Evolutionary conservation across 2,888 invertebrate species (phyloP).

Genomic region (Entomobrya multifasciata): DNA sequence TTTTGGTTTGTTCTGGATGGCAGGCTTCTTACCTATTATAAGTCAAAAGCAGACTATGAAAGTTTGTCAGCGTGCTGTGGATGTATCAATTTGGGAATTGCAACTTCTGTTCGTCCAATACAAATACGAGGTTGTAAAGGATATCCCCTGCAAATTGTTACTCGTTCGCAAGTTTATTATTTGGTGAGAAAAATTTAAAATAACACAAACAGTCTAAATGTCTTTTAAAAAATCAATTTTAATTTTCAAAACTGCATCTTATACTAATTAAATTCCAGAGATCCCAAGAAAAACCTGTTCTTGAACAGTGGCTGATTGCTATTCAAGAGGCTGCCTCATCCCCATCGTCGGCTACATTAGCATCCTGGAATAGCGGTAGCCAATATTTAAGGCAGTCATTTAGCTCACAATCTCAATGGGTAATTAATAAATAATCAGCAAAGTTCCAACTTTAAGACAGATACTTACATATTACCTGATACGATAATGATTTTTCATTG

Average conservation of each 20-base stretch:
- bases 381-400: constrained; percentile 76
- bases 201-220: too few species aligned
- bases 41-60: constrained; percentile 83
- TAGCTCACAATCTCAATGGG: constrained; percentile 78
- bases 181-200: constrained; percentile 72
- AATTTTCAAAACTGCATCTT: too few species aligned
- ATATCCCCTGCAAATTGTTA: constrained; percentile 78
- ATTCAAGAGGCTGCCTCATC: constrained; percentile 81
- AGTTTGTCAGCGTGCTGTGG: constrained; percentile 83
- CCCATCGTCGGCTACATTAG: constrained; percentile 67
- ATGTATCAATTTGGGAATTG: constrained; percentile 81
- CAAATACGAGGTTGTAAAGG: constrained; percentile 77
- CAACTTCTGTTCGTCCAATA: constrained; percentile 77
- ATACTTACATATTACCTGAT: too few species aligned
- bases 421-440: constrained; percentile 41
- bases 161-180: constrained; percentile 78
- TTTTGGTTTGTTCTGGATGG: constrained; percentile 84
- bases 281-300: constrained; percentile 82
- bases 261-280: constrained; percentile 81
- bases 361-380: constrained; percentile 75
- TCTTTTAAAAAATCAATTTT: too few species aligned
- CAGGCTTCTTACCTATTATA: constrained; percentile 83
- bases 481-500: neutral
- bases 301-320: constrained; percentile 83
- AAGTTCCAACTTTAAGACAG: too few species aligned